Conservation (phyloP, 2,113 vertebrate species). For the Maccullochella peelii region DNA sequence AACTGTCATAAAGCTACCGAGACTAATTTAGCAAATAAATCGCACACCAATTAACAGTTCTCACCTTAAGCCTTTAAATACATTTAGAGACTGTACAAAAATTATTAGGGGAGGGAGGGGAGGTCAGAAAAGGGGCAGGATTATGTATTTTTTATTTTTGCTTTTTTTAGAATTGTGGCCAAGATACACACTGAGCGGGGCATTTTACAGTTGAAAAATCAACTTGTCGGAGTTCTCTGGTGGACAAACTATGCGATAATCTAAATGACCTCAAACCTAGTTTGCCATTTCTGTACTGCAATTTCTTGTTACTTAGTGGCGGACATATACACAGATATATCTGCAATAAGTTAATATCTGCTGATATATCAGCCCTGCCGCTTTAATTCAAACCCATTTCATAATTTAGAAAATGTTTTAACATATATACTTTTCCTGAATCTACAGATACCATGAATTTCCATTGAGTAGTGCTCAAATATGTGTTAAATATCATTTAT, state of each 20-base stretch:
- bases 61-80: neutral
- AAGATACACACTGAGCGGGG: neutral
- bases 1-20: neutral
- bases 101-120: neutral
- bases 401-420: neutral
- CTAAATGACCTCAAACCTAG: neutral
- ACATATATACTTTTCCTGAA: no score
- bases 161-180: neutral
- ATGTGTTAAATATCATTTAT: slow-evolving; percentile 4
- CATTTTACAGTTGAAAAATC: neutral
- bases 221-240: neutral
- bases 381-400: neutral
- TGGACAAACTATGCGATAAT: neutral
- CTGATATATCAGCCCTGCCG: neutral
- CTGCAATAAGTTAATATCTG: no score
- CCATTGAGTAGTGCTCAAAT: neutral
- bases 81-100: neutral
- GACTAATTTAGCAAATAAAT: neutral
- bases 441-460: no score
- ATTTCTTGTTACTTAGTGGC: neutral
- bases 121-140: no score
- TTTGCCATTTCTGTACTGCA: no score
- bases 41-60: neutral
- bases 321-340: neutral
- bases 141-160: neutral